A percentile compares a stretch with the other conserved stretches of the same genome.
phyloP scores from a whole-genome alignment of 1,140 invertebrate species.

The Dreissena polymorpha region DNA sequence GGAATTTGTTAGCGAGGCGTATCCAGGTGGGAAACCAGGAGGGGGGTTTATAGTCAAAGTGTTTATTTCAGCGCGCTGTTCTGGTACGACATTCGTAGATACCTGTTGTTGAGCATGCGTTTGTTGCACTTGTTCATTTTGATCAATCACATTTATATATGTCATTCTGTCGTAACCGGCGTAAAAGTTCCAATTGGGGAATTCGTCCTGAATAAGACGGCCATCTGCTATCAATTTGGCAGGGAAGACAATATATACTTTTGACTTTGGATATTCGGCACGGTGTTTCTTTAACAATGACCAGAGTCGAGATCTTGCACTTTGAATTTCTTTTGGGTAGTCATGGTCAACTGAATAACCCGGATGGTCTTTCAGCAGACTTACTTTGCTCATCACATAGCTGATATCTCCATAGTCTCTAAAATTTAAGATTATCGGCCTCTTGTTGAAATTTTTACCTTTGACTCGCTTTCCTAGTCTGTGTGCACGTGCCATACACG shows the following conservation, averaged over 20 bases:
- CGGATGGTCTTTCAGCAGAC: conserved; percentile 1
- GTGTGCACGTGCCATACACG: conserved; percentile 27
- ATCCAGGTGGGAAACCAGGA: no score
- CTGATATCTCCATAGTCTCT: conserved; percentile 18
- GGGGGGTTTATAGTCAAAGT: no score
- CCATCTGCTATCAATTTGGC: conserved; percentile 16
- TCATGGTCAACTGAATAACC: conserved; percentile 27
- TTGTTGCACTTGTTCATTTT: neutral
- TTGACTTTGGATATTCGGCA: conserved; percentile 5
- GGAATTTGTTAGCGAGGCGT: no score
- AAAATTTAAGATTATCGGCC: conserved; percentile 36
- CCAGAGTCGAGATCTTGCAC: conserved; percentile 22
- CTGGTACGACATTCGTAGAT: no score
- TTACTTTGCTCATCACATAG: conserved; percentile 21
- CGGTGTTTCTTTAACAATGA: conserved; percentile 20
- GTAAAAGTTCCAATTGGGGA: conserved; percentile 1
- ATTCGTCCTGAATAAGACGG: conserved; percentile 15
- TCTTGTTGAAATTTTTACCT: conserved; percentile 10
- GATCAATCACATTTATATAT: conserved; percentile 9
- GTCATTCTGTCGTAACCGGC: conserved; percentile 3
- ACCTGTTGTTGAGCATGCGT: no score
- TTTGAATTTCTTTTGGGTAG: conserved; percentile 39
- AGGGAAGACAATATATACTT: neutral
- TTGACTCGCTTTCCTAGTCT: conserved; percentile 10
- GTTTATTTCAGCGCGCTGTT: no score